Base-by-base conservation (phyloP, 2,113 vertebrate genomes). In the Aegithalos caudatus region DNA sequence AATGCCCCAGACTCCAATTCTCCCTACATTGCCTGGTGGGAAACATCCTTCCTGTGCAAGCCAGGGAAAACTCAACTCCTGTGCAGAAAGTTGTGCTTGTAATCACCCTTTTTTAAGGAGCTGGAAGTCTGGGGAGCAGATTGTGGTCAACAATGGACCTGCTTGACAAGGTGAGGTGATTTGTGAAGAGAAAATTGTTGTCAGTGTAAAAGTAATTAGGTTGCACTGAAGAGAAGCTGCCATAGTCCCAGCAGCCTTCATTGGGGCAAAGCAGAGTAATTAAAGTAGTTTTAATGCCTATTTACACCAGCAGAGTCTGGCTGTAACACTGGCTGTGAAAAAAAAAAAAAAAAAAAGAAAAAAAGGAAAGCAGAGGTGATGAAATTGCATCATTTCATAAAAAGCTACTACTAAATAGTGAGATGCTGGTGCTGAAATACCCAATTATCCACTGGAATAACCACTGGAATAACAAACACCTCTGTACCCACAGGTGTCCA, bases 101-200 rank as follows among this genome's bases (percentile, higher is more conserved):
- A 76, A 82, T 70, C 21, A 53, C 17, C 2, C 40, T 67, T 73
- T 51, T 86, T 56, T 18, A 61, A 79, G 33, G 15, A 79, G n/a
- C 14, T 80, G 31, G 42, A 81, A 60, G 31, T 82, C 9, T 88
- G 48, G n/a, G 88, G 31, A 70, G n/a, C 9, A 81, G 35, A n/a
- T 18, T 78, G 23, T 86, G 64, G 70, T 70, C 74, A 92, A 76
- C 90, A 45, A 51, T 1, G 1, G 81, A 62, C 67, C 14, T 0
- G 0, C 7, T 50, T 58, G 72, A 48, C 73, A 84, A 51, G 61
- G 56, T 61, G 33, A 69, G 65, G 31, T 72, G 61, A 33, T 24
- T 38, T 64, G 11, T 61, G 42, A 89, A 70, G 35, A 70, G 82
- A 86, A 94, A 92, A 92, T 58, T 70, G 37, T 38, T 71, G 51